Evolutionary conservation across 2,113 vertebrate genomes (phyloP).

Genomic region (Mugil cephalus): DNA sequence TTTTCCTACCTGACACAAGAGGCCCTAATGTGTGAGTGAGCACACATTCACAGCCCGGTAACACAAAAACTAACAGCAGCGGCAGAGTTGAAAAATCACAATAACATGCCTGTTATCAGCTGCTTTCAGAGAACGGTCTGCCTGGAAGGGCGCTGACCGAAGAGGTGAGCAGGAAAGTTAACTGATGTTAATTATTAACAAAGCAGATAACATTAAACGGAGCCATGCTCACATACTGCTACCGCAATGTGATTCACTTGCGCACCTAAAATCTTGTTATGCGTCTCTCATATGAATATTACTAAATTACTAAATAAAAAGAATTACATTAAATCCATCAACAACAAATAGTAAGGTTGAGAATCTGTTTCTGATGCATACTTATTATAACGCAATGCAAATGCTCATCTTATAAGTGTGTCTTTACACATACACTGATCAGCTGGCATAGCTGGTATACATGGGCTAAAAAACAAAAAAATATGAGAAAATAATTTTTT

Average conservation of each 20-base stretch:
- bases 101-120: background rate
- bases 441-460: too few species aligned
- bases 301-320: too few species aligned
- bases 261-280: background rate
- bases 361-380: too few species aligned
- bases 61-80: background rate
- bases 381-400: too few species aligned
- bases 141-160: constrained; percentile 60
- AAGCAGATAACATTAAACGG: constrained; percentile 1
- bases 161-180: constrained; percentile 25
- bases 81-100: background rate
- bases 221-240: background rate
- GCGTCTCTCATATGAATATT: too few species aligned
- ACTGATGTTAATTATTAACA: constrained; percentile 73
- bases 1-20: constrained; percentile 39
- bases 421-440: too few species aligned
- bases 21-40: background rate
- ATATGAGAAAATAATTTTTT: too few species aligned
- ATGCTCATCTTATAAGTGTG: too few species aligned
- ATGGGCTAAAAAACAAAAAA: too few species aligned
- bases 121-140: constrained; percentile 12
- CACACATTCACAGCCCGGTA: background rate
- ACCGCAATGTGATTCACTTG: background rate
- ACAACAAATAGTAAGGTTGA: too few species aligned
- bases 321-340: too few species aligned